Evolutionary conservation across 2,888 invertebrate genomes (phyloP), one percentile per base, ranked within the genome.

Genomic region (Cantharis rufa): DNA sequence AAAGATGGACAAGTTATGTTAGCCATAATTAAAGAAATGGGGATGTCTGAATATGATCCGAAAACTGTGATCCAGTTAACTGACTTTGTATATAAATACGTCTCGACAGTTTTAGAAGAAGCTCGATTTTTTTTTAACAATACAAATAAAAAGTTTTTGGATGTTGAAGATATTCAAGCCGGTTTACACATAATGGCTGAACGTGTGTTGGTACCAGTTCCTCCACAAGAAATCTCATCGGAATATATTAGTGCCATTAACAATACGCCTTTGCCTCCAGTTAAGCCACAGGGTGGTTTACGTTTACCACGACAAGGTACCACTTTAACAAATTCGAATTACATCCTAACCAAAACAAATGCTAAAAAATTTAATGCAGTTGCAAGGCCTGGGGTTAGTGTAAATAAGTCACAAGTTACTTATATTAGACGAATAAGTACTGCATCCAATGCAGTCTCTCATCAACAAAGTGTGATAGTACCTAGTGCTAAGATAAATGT

Each of bases 1-100:
- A 96, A 97, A 89, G 98, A 99, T 91, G 98, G 97, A 11, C 96
- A 96, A 89, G 97, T 98, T 66, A 96, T 99, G 85, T 94, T 95
- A 91, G 95, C 97, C 10, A 96, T 99, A 82, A 92, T 99, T 90
- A 96, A 96, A 88, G 98, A 99, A 87, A 94, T 98, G 89, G 98
- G 98, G 16, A 94, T 99, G 73, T 91, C 92, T 9, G 97, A 98
- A 76, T 98, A 96, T 85, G 99, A 99, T 86, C 98, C 98, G 1
- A 92, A 97, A 84, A 96, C 98, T 10, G 93, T 99, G 71, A 96
- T 98, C 86, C 98, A 98, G 87, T 91, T 99, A 81, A 90, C 98
- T 21, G 99, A 99, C 88, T 98, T 98, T 86, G 95, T 96, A 0
- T 98, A 97, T 85, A 94, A 93, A 75, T 96, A 98, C 87, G 95